Evolutionary conservation across 2,888 invertebrate genomes (phyloP).

Genomic region (Corbicula japonica): DNA sequence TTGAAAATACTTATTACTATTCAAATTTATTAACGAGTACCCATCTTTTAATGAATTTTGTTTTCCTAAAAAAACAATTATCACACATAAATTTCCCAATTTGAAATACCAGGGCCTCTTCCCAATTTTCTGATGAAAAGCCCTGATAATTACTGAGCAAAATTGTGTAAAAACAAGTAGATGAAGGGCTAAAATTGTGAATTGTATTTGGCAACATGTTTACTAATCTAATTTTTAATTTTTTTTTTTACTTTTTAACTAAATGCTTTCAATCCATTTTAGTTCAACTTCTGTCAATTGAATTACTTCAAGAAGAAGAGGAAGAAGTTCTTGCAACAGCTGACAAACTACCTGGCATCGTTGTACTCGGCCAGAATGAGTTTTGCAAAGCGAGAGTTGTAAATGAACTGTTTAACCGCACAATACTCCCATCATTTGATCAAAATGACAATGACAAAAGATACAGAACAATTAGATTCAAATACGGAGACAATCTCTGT

Average conservation of each 20-base stretch:
- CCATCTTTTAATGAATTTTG: too few species aligned
- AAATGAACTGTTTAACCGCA: constrained; percentile 91
- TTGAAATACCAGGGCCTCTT: too few species aligned
- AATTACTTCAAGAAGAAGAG: constrained; percentile 84
- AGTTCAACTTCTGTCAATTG: constrained; percentile 80
- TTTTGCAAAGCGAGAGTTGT: constrained; percentile 91
- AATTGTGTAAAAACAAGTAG: too few species aligned
- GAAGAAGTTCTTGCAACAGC: constrained; percentile 84
- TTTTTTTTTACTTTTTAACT: constrained; percentile 10
- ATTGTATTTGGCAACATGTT: too few species aligned
- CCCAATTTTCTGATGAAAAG: too few species aligned
- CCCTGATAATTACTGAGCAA: too few species aligned
- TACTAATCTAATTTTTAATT: neutral
- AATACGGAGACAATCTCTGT: constrained; percentile 83
- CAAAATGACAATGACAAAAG: constrained; percentile 86
- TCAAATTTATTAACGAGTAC: too few species aligned
- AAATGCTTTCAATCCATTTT: constrained; percentile 25
- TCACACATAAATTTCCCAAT: too few species aligned
- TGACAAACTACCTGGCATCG: constrained; percentile 90
- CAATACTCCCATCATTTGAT: constrained; percentile 89
- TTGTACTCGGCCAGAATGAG: constrained; percentile 92
- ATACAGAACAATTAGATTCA: constrained; percentile 90
- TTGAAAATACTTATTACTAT: too few species aligned
- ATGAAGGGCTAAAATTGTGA: too few species aligned
- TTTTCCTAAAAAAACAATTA: too few species aligned